These are phyloP conservation scores for Aegotheles bennettii DNA, from an alignment of 2,113 vertebrate genomes.

Conservation along the genomic window DNA sequence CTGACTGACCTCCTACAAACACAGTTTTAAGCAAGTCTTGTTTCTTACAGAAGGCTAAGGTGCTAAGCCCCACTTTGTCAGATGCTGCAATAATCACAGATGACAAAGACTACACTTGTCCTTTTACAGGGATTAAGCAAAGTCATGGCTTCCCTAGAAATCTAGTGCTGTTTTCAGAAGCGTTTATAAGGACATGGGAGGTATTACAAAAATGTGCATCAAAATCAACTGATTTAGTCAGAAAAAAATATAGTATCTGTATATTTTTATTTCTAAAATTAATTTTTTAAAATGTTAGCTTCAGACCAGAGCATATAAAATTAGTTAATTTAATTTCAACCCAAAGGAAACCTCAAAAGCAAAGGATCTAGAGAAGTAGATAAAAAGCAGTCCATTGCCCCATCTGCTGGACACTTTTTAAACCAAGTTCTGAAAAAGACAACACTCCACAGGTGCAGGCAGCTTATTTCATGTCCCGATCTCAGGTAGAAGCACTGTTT, in stretches of 20 bases:
- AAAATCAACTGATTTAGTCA: background rate
- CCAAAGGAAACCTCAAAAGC: background rate
- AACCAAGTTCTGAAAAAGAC: background rate
- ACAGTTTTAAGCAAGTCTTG: background rate
- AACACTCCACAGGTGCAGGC: background rate
- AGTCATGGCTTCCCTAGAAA: background rate
- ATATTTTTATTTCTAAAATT: background rate
- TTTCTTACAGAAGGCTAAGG: background rate
- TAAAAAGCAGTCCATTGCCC: conserved; percentile 56
- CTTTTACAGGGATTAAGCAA: background rate
- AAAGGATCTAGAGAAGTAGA: background rate
- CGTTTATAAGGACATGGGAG: background rate
- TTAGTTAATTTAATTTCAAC: background rate
- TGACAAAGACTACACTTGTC: no score
- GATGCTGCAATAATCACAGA: fast-evolving
- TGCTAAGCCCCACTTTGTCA: background rate
- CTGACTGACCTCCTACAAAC: fast-evolving
- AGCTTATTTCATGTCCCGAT: background rate
- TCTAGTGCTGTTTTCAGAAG: background rate
- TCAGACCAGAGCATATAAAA: background rate
- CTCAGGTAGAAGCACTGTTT: background rate
- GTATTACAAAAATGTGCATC: background rate
- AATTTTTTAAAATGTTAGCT: background rate
- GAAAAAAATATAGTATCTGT: background rate
- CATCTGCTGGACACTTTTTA: conserved; percentile 66